Conservation (phyloP, 2,888 invertebrate genomes). For the Drosophila suboccidentalis region DNA sequence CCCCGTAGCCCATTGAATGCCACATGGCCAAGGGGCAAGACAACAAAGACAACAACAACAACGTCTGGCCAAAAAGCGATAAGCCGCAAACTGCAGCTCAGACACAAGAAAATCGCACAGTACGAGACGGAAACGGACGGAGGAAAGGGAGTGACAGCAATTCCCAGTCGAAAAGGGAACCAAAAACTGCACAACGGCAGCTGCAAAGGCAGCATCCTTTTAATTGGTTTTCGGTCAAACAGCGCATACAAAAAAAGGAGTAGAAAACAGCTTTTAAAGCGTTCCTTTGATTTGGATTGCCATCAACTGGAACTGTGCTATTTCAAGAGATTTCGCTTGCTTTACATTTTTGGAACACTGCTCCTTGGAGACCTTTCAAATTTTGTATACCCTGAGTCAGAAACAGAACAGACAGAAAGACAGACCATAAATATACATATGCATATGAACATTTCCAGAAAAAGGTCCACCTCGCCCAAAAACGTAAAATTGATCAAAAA, state of each 20-base stretch:
- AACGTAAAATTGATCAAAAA: too few species aligned
- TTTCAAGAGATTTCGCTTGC: constrained; percentile 9
- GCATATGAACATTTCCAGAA: too few species aligned
- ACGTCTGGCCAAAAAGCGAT: constrained; percentile 62
- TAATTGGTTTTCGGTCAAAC: constrained; percentile 67
- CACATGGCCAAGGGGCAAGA: constrained; percentile 39
- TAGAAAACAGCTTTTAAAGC: constrained; percentile 37
- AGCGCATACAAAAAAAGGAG: constrained; percentile 10
- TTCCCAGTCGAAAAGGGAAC: constrained; percentile 33
- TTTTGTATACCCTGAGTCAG: too few species aligned
- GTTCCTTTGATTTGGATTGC: constrained; percentile 36
- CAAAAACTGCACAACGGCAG: constrained; percentile 53
- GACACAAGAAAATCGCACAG: constrained; percentile 46
- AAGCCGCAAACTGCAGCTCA: constrained; percentile 66
- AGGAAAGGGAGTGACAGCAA: constrained; percentile 20
- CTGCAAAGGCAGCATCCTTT: constrained; percentile 52
- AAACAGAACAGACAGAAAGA: too few species aligned
- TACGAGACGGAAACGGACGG: neutral
- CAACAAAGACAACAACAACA: constrained; percentile 52
- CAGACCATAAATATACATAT: too few species aligned
- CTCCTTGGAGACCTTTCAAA: neutral
- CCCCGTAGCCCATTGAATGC: constrained; percentile 24
- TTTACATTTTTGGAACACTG: constrained; percentile 3
- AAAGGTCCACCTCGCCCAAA: too few species aligned
- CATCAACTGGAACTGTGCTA: constrained; percentile 17